Percentiles rank a stretch among this genome's conserved stretches.
Conservation (phyloP, 2,113 vertebrate genomes). For the Cephalopholis sonnerati region DNA sequence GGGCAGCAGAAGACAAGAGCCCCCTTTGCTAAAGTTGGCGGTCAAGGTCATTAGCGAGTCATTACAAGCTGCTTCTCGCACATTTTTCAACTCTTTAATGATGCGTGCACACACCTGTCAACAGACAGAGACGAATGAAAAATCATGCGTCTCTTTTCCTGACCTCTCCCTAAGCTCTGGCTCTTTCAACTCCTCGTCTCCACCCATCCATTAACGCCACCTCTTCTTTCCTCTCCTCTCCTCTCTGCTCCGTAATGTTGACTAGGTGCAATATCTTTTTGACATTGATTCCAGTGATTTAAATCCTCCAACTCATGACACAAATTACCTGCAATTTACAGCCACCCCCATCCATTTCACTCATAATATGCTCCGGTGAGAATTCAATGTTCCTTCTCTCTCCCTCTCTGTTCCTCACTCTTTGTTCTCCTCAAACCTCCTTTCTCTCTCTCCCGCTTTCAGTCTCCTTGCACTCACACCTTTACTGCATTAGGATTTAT, state of each 20-base stretch:
- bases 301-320: constrained; percentile 73
- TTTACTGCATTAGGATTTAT: constrained; percentile 69
- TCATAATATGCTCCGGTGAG: constrained; percentile 78
- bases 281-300: constrained; percentile 78
- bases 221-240: constrained; percentile 19
- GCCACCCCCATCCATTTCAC: constrained; percentile 59
- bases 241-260: constrained; percentile 60
- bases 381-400: constrained; percentile 70
- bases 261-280: constrained; percentile 48
- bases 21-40: constrained; percentile 35
- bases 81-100: constrained; percentile 74
- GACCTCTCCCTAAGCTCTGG: constrained; percentile 48
- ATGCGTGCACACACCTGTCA: constrained; percentile 64
- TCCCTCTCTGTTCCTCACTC: constrained; percentile 34
- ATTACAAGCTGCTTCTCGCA: constrained; percentile 35
- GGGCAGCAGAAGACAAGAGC: constrained; percentile 25
- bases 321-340: constrained; percentile 80
- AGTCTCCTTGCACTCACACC: constrained; percentile 35
- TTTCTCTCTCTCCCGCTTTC: not conserved
- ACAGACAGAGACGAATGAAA: constrained; percentile 41
- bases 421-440: constrained; percentile 54
- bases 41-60: constrained; percentile 72
- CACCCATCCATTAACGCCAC: constrained; percentile 57
- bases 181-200: constrained; percentile 51
- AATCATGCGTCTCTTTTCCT: constrained; percentile 43